Base-by-base conservation (phyloP, 1,140 invertebrate species). In the Penaeus indicus region DNA sequence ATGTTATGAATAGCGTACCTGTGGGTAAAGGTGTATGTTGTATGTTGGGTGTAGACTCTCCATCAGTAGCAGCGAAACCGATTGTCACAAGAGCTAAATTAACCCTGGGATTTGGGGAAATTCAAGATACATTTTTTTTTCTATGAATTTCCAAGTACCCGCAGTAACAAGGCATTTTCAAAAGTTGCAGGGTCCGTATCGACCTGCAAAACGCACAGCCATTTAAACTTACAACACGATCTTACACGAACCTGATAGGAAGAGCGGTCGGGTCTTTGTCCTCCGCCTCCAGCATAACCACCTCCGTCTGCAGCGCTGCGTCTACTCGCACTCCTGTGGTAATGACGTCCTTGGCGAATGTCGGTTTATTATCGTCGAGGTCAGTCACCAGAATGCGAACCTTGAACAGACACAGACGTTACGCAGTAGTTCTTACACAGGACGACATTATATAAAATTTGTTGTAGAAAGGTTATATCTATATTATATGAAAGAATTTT, bases 221-320 rank as follows among this genome's bases (percentile, higher is more conserved):
- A 72, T 38, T 21, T 21, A 25, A 27, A 72, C 69, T 21, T 42
- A 13, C n/a, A 19, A 11, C 11, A 21, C 7, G 13, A 11, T 38
- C 10, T 38, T 11, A 18, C n/a, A 42, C 93, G 79, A 96, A 96
- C 1, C 93, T 92, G 8, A 96, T 95, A 0, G 95, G 94, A 4
- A 94, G 91, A 3, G 96, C 94, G 64, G 95, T 94, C 0, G 95
- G 93, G 92, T 97, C 96, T 0, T 93, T 93, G 91, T 97, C 96
- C 1, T 91, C 93, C 1, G 96, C 96, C 86, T 94, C 94, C 0
- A 97, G 90, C 0, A 94, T 95, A 0, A 95, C 94, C 11, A 97
- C 93, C 75, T 95, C 93, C 0, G 96, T 96, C 84, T 96, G 95
- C 22, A 96, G 94, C 2, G 96, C 95, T 0, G 96, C 95, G 91